Conservation (phyloP, 1,140 invertebrate genomes). For the Drosophila willistoni region DNA sequence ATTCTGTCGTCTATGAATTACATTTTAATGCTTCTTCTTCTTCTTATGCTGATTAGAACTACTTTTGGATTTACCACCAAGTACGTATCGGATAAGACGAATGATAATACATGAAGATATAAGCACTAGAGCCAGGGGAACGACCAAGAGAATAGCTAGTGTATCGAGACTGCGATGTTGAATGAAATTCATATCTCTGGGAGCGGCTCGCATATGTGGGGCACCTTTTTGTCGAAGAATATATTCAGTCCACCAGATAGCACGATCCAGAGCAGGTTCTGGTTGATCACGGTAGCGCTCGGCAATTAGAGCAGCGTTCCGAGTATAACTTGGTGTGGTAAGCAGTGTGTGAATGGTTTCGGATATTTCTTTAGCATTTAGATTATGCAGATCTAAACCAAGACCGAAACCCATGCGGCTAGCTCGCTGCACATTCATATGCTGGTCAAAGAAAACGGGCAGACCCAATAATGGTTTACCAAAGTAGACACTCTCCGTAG, state of each 20-base stretch:
- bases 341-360: slow-evolving; percentile 74
- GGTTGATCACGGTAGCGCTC: slow-evolving; percentile 85
- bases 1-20: not conserved
- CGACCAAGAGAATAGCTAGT: slow-evolving; percentile 36
- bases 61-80: slow-evolving; percentile 12
- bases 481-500: slow-evolving; percentile 88
- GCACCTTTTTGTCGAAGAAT: slow-evolving; percentile 84
- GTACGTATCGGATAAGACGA: not conserved
- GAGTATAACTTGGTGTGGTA: slow-evolving; percentile 69
- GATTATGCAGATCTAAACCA: slow-evolving; percentile 72
- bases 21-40: slow-evolving; percentile 37
- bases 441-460: slow-evolving; percentile 87
- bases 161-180: slow-evolving; percentile 85
- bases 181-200: slow-evolving; percentile 59
- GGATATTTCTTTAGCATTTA: slow-evolving; percentile 74
- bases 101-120: not conserved
- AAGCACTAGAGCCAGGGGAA: slow-evolving; percentile 17
- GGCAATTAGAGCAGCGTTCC: slow-evolving; percentile 84
- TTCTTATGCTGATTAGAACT: slow-evolving; percentile 32
- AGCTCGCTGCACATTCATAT: slow-evolving; percentile 84
- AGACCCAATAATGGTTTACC: slow-evolving; percentile 89
- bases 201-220: slow-evolving; percentile 53
- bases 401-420: slow-evolving; percentile 83
- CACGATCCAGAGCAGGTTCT: slow-evolving; percentile 86
- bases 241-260: slow-evolving; percentile 89